Evolutionary conservation across 2,797 vertebrate genomes (phyloP), one percentile per base, ranked within the genome.

Genomic region (Enteromius viviparus): DNA sequence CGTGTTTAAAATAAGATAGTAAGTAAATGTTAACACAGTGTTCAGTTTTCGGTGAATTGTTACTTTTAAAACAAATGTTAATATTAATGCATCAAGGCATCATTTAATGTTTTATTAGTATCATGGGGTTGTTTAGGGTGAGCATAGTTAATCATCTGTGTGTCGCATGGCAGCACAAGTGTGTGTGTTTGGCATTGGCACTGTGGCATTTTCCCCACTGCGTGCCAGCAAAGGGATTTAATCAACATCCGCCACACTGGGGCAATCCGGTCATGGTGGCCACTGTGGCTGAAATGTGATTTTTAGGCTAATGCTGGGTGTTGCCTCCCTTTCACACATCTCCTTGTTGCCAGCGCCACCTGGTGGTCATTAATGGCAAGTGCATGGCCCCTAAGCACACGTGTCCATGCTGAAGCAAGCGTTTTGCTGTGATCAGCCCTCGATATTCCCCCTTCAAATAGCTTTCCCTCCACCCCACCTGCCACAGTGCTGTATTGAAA

Each of bases 271-370:
- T 79, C 90, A 88, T 66, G 89, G 86, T 92, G 87, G 86, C 89
- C 89, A 86, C 89, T 92, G 89, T 92, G 89, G 91, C 65, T 90
- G 77, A 91, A 89, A 89, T 89, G 78, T 88, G 85, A 90, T 92
- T 90, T 90, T 88, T 89, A 81, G 89, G 83, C 89, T 71, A 71
- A 49, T 74, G 29, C 85, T 89, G 92, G 92, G 93, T 94, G 94
- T 94, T 93, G 91, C 86, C 94, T 92, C 72, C 47, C 79, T 74
- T 70, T 81, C 80, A 72, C 78, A 29, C 82, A 90, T 78, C 64
- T 83, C 78, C 88, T 74, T 68, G 64, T 85, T 72, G 77, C 75
- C 90, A 84, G 5, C 87, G 82, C 93, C 95, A 94, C 90, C 95
- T 94, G 92, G 92, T 94, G 95, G 91, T 47, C 55, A 49, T 34